Percentiles rank a stretch among this genome's conserved stretches.
Conservation (phyloP, 2,113 vertebrate genomes). For the Morone chrysops region DNA sequence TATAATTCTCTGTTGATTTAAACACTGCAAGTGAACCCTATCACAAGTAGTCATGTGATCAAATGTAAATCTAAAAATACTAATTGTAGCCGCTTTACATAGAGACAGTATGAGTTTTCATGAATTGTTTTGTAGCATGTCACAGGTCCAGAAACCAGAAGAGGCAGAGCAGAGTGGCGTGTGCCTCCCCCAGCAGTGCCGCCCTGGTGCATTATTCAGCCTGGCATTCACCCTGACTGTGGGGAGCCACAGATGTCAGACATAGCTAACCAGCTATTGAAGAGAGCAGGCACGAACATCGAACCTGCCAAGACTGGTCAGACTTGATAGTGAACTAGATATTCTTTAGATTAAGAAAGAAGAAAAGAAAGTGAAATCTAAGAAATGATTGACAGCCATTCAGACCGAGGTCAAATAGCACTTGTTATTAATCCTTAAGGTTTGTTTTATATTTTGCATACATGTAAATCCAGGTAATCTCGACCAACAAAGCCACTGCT, state of each 20-base stretch:
- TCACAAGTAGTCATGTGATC: background rate
- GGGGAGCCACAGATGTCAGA: constrained; percentile 73
- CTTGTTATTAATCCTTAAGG: background rate
- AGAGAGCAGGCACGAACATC: constrained; percentile 70
- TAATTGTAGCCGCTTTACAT: background rate
- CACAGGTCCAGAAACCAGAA: constrained; percentile 57
- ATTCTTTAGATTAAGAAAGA: constrained; percentile 45
- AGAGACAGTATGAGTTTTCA: background rate
- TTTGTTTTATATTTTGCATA: background rate
- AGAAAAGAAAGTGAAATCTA: constrained; percentile 2
- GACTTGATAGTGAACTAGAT: constrained; percentile 53
- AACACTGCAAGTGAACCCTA: background rate
- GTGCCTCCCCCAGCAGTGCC: constrained; percentile 56
- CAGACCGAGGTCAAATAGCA: constrained; percentile 13
- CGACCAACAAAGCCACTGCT: background rate
- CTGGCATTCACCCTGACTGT: constrained; percentile 68
- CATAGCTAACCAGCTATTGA: constrained; percentile 71
- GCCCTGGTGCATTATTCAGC: constrained; percentile 70
- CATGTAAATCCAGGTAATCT: background rate
- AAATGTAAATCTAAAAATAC: constrained; percentile 1
- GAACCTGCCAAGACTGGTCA: constrained; percentile 54
- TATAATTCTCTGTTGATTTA: background rate
- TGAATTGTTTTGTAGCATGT: constrained; percentile 44
- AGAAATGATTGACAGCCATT: constrained; percentile 25
- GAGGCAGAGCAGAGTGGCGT: constrained; percentile 74